phyloP scores from a whole-genome alignment of 1,140 invertebrate species.

The Drosophila equinoxialis region DNA sequence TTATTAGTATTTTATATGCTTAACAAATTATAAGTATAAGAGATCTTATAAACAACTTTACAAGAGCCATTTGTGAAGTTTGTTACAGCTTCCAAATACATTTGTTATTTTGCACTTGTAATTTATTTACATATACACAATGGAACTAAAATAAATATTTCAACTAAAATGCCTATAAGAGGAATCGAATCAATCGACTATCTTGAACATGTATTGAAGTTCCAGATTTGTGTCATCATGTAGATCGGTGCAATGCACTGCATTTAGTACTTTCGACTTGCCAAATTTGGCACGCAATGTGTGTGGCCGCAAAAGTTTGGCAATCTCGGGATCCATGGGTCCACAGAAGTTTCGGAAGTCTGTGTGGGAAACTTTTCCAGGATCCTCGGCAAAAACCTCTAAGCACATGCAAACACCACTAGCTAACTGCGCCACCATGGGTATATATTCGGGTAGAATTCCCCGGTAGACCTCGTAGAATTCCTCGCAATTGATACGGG shows the following conservation, averaged over 20 bases:
- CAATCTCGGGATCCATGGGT: constrained; percentile 94
- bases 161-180: constrained; percentile 1
- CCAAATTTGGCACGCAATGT: constrained; percentile 94
- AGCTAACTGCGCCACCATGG: constrained; percentile 91
- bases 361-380: constrained; percentile 84
- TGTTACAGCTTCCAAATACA: neutral
- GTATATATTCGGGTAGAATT: constrained; percentile 92
- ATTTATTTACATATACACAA: constrained; percentile 51
- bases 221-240: constrained; percentile 93
- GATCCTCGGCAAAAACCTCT: constrained; percentile 89
- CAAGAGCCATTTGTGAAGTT: neutral
- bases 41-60: neutral
- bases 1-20: too few species aligned
- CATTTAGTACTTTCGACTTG: constrained; percentile 92
- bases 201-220: constrained; percentile 92
- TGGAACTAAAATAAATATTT: constrained; percentile 29
- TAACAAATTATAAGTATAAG: neutral
- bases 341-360: constrained; percentile 94
- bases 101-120: constrained; percentile 49
- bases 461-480: constrained; percentile 97
- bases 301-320: constrained; percentile 90
- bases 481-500: constrained; percentile 92
- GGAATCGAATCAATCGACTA: constrained; percentile 83
- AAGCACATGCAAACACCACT: constrained; percentile 93
- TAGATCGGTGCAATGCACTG: constrained; percentile 96